Conservation (phyloP, 2,797 vertebrate genomes). For the Gymnopithys bicolor region DNA sequence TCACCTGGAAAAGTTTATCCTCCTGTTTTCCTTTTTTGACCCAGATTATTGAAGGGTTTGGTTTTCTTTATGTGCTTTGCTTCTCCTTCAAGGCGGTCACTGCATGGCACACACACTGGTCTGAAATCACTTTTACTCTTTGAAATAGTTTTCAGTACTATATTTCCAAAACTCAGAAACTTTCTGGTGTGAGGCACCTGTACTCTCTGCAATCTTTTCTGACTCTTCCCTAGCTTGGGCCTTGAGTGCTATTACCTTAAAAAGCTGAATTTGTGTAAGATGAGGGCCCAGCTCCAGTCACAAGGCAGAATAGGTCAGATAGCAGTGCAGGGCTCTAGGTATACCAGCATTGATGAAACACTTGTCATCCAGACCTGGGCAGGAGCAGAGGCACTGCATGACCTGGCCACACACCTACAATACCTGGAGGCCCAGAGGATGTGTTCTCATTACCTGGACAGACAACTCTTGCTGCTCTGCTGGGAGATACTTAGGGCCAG, state of each 20-base stretch:
- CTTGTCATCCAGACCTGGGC: no score
- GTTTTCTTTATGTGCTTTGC: neutral
- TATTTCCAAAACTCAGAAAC: neutral
- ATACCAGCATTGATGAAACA: neutral
- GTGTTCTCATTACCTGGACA: neutral
- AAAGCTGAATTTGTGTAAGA: neutral
- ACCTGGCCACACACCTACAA: neutral
- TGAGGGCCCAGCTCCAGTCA: neutral
- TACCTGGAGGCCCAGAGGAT: neutral
- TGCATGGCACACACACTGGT: neutral
- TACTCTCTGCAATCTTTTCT: neutral
- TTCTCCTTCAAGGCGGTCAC: neutral
- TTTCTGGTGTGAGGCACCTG: neutral
- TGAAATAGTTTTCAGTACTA: neutral
- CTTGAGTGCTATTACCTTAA: neutral
- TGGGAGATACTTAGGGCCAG: neutral
- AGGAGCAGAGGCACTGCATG: neutral
- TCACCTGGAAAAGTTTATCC: neutral
- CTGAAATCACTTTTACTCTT: neutral
- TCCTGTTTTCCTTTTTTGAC: neutral
- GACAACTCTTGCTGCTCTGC: neutral
- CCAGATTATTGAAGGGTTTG: neutral
- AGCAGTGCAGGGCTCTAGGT: neutral
- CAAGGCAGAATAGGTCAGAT: neutral
- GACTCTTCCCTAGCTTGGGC: neutral